Conservation (phyloP, 2,888 invertebrate genomes). For the Micropterix aruncella region DNA sequence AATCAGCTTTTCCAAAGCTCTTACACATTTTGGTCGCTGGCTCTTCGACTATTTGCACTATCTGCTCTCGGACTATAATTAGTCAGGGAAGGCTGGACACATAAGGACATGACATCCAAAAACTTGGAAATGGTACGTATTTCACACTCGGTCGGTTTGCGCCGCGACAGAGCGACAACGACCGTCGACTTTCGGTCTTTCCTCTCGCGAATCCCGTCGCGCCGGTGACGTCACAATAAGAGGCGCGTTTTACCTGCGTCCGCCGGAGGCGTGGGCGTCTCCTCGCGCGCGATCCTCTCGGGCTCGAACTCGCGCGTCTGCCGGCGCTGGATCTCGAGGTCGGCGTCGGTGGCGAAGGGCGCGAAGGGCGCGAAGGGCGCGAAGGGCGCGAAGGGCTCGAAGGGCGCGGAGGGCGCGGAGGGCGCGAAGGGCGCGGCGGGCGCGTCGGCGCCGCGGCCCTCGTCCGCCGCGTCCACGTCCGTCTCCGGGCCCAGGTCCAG, state of each 20-base stretch:
- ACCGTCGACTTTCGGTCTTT: too few species aligned
- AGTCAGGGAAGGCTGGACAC: too few species aligned
- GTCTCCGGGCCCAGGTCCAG: slow-evolving; percentile 66
- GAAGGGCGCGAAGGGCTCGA: slow-evolving; percentile 34
- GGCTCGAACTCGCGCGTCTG: slow-evolving; percentile 15
- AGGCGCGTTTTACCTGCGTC: slow-evolving; percentile 42
- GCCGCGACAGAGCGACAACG: too few species aligned
- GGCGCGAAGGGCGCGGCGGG: slow-evolving; percentile 64
- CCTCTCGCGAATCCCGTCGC: too few species aligned
- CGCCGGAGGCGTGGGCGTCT: slow-evolving; percentile 44
- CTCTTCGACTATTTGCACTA: too few species aligned
- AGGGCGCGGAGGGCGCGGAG: slow-evolving; percentile 63
- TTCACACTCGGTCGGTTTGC: too few species aligned
- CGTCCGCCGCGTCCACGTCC: slow-evolving; percentile 47
- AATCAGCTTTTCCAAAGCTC: too few species aligned
- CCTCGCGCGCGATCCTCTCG: slow-evolving; percentile 20
- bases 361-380: slow-evolving; percentile 19
- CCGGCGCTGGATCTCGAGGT: slow-evolving; percentile 15
- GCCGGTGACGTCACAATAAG: too few species aligned
- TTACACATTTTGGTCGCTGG: too few species aligned
- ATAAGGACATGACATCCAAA: too few species aligned
- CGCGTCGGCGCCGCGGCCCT: slow-evolving; percentile 63
- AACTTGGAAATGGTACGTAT: too few species aligned
- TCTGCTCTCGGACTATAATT: too few species aligned
- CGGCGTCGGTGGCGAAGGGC: slow-evolving; percentile 17